Percentiles rank a stretch among this genome's conserved stretches.
These are phyloP conservation scores for Gracilinanus agilis DNA, from an alignment of 2,113 vertebrate genomes.

Conservation along the genomic window DNA sequence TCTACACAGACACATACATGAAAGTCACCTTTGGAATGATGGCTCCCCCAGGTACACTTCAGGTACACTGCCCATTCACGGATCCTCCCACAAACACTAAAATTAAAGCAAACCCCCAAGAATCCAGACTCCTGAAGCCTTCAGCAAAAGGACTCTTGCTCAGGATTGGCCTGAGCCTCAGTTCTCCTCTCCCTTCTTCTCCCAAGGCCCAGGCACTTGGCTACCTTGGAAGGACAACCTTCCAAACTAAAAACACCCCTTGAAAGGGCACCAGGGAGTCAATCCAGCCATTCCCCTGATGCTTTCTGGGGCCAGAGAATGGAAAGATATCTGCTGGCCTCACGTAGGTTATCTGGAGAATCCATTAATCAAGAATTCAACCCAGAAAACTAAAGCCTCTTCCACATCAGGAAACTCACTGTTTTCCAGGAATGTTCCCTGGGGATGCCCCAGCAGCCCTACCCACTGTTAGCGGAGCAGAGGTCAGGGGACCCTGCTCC, in stretches of 20 bases:
- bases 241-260: background rate
- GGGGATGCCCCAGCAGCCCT: background rate
- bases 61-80: background rate
- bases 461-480: background rate
- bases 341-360: background rate
- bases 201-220: background rate
- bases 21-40: background rate
- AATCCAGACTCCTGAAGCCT: constrained; percentile 11
- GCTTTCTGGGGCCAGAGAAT: background rate
- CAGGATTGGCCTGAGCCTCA: background rate
- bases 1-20: background rate
- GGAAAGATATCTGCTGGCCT: background rate
- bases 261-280: background rate
- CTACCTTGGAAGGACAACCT: background rate
- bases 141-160: background rate
- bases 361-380: background rate
- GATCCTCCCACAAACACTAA: constrained; percentile 4
- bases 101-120: background rate
- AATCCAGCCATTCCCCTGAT: constrained; percentile 7
- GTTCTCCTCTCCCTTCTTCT: background rate
- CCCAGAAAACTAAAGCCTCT: constrained; percentile 31
- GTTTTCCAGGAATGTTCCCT: constrained; percentile 67
- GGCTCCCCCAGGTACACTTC: background rate
- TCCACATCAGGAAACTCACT: background rate
- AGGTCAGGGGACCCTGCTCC: constrained; percentile 37